Percentiles rank a stretch among this genome's conserved stretches.
Evolutionary conservation across 2,888 invertebrate species (phyloP).

Genomic region (Euclidia mi): DNA sequence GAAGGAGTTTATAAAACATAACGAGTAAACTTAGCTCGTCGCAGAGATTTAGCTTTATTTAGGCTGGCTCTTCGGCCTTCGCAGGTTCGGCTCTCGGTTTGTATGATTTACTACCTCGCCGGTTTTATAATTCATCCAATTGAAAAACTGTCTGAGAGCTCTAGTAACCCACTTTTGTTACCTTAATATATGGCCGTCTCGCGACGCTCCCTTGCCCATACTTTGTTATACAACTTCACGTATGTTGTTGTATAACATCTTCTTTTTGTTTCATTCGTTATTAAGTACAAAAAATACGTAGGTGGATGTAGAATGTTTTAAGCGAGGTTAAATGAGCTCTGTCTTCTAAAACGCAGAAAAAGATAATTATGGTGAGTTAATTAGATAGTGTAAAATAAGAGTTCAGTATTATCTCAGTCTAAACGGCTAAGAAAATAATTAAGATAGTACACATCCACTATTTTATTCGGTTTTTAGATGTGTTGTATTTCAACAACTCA

Average conservation of each 20-base stretch:
- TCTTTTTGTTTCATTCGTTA: slow-evolving; percentile 2
- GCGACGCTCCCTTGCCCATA: background rate
- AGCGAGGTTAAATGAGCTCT: no score
- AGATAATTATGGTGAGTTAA: no score
- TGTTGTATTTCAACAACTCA: no score
- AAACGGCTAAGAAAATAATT: no score
- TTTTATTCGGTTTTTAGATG: no score
- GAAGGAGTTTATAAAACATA: background rate
- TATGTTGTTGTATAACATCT: background rate
- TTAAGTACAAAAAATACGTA: background rate
- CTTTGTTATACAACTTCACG: background rate
- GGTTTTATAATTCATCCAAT: slow-evolving; percentile 20
- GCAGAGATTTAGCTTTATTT: slow-evolving; percentile 5
- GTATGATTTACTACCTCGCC: slow-evolving; percentile 15
- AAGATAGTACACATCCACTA: no score
- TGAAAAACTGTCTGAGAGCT: slow-evolving; percentile 18
- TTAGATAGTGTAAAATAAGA: no score
- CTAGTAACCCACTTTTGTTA: slow-evolving; percentile 12
- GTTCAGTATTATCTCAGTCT: no score
- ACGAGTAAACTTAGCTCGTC: background rate
- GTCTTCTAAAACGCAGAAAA: no score
- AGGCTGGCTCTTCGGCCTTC: no score
- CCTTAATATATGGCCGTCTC: slow-evolving; percentile 7
- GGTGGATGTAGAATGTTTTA: background rate
- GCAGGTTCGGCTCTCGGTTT: background rate